Evolutionary conservation across 2,888 invertebrate species (phyloP).

Genomic region (Andricus quercusramuli): DNA sequence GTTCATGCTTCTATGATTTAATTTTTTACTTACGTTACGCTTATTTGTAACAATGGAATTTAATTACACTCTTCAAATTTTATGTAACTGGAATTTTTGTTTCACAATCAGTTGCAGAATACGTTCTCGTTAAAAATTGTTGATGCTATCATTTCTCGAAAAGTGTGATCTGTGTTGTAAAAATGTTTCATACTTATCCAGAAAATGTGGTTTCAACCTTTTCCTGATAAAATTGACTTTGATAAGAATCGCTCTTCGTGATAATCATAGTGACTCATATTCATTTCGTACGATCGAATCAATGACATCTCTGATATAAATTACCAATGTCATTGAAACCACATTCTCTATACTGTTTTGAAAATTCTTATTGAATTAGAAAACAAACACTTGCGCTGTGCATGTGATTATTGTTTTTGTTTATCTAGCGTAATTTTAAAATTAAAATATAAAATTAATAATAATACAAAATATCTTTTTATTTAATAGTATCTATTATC

Average conservation of each 20-base stretch:
- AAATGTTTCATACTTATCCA: not conserved
- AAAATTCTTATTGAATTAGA: too few relatives aligned
- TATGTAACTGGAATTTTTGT: not conserved
- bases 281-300: slow-evolving; percentile 2
- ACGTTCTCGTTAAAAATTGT: not conserved
- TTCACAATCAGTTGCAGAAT: not conserved
- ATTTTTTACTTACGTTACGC: not conserved
- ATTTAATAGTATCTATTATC: too few relatives aligned
- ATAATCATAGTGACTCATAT: slow-evolving; percentile 8
- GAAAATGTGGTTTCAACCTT: slow-evolving; percentile 11
- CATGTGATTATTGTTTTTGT: too few relatives aligned
- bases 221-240: not conserved
- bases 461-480: too few relatives aligned
- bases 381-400: too few relatives aligned
- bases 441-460: too few relatives aligned
- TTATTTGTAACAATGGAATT: not conserved
- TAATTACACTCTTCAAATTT: not conserved
- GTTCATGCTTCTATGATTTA: not conserved
- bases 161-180: not conserved
- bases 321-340: not conserved
- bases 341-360: too few relatives aligned
- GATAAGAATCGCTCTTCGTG: slow-evolving; percentile 2
- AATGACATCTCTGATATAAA: slow-evolving; percentile 6
- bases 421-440: too few relatives aligned
- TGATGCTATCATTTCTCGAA: not conserved